These are phyloP conservation scores for Torymus auratus DNA, from an alignment of 2,888 invertebrate genomes.

Conservation along the genomic window DNA sequence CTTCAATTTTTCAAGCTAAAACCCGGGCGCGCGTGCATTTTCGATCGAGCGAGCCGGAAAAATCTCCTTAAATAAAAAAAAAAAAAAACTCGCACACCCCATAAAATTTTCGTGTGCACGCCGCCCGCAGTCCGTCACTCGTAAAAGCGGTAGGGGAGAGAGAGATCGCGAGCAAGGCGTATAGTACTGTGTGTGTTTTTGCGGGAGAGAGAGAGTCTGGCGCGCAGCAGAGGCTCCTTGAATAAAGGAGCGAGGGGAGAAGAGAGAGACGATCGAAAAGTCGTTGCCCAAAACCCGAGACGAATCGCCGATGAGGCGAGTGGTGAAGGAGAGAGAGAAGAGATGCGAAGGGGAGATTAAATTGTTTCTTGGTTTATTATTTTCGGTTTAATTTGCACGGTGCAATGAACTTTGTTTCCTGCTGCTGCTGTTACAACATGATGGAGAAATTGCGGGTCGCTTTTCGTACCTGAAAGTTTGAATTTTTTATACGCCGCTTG, in stretches of 20 bases:
- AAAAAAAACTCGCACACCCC: conserved; percentile 12
- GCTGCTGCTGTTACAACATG: neutral
- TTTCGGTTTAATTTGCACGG: neutral
- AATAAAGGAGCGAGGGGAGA: neutral
- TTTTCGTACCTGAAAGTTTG: no score
- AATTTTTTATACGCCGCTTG: no score
- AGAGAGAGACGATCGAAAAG: conserved; percentile 28
- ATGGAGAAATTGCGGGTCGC: neutral
- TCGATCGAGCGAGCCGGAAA: no score
- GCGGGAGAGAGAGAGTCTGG: neutral
- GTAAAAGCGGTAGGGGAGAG: neutral
- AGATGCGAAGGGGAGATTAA: conserved; percentile 17
- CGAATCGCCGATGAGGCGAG: conserved; percentile 33
- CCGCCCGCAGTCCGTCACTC: conserved; percentile 44
- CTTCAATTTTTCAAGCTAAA: no score
- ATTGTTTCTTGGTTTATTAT: conserved; percentile 32
- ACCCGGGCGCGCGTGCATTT: no score
- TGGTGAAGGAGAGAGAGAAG: neutral
- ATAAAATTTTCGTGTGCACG: conserved; percentile 17
- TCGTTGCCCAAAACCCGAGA: conserved; percentile 39
- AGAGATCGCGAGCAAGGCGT: neutral
- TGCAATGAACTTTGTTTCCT: neutral
- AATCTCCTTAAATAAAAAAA: neutral
- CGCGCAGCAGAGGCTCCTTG: no score
- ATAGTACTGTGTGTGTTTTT: no score